phyloP scores from a whole-genome alignment of 2,888 invertebrate species.

The Oligia strigilis region DNA sequence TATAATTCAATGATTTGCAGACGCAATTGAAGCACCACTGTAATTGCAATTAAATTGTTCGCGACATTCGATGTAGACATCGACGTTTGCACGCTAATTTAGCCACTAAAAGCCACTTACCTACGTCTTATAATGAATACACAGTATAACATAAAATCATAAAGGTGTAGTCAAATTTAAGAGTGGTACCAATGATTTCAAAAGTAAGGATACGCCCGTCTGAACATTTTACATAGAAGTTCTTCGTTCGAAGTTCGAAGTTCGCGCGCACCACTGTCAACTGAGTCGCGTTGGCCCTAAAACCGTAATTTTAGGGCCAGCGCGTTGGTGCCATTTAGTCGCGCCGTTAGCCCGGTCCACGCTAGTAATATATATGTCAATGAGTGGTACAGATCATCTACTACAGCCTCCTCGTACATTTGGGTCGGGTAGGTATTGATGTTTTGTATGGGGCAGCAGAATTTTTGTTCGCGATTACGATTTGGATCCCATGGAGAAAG shows the following conservation, averaged over 20 bases:
- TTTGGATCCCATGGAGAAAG: neutral
- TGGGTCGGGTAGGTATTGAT: neutral
- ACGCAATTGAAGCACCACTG: conserved; percentile 72
- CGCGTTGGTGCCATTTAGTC: no score
- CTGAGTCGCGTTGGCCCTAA: no score
- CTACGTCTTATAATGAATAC: conserved; percentile 5
- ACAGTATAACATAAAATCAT: neutral
- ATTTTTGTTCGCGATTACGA: neutral
- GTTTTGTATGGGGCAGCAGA: neutral
- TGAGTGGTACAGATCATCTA: neutral
- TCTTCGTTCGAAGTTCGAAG: no score
- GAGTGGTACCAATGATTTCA: no score
- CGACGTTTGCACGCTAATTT: conserved; percentile 56
- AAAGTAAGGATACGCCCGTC: no score
- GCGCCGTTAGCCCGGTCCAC: no score
- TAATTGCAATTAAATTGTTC: conserved; percentile 76
- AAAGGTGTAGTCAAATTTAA: neutral
- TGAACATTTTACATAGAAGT: no score
- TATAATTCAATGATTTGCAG: conserved; percentile 71
- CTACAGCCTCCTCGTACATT: neutral
- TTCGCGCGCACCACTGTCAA: no score
- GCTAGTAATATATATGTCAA: no score
- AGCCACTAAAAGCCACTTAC: conserved; percentile 21
- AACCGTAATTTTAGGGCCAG: no score
- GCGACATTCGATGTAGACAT: conserved; percentile 59